Percentiles rank a stretch among this genome's conserved stretches.
Evolutionary conservation across 2,113 vertebrate genomes (phyloP).

Genomic region (Empidonax traillii): DNA sequence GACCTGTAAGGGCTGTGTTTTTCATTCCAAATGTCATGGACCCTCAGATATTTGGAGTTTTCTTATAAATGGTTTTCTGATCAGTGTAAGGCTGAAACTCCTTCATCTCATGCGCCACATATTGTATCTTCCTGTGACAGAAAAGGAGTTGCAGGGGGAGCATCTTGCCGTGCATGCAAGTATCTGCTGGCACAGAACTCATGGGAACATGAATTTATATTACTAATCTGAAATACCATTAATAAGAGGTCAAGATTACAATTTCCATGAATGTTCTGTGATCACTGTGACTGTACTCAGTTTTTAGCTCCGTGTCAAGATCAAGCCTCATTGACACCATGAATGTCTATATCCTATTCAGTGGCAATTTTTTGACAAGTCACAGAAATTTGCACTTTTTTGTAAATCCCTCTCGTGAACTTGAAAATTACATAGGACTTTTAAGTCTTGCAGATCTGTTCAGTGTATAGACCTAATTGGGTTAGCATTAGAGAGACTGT

Average conservation of each 20-base stretch:
- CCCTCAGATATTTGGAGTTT: neutral
- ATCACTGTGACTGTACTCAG: neutral
- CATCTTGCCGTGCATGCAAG: too few species aligned
- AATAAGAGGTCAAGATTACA: neutral
- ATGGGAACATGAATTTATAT: neutral
- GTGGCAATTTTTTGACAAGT: neutral
- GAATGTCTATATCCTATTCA: neutral
- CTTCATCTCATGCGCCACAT: neutral
- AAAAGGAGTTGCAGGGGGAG: neutral
- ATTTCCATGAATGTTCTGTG: neutral
- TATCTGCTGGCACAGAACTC: neutral
- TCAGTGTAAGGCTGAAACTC: neutral
- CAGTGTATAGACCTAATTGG: neutral
- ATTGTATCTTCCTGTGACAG: neutral
- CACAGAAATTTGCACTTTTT: neutral
- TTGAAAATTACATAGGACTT: neutral
- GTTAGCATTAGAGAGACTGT: neutral
- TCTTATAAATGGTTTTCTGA: neutral
- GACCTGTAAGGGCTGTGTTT: neutral
- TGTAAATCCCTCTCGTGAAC: neutral
- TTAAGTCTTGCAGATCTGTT: neutral
- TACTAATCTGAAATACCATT: neutral
- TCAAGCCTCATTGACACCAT: neutral
- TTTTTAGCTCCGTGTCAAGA: neutral
- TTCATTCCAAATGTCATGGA: neutral